Evolutionary conservation across 2,888 invertebrate genomes (phyloP), one percentile per base, ranked within the genome.

Genomic region (Nomada hirtipes): DNA sequence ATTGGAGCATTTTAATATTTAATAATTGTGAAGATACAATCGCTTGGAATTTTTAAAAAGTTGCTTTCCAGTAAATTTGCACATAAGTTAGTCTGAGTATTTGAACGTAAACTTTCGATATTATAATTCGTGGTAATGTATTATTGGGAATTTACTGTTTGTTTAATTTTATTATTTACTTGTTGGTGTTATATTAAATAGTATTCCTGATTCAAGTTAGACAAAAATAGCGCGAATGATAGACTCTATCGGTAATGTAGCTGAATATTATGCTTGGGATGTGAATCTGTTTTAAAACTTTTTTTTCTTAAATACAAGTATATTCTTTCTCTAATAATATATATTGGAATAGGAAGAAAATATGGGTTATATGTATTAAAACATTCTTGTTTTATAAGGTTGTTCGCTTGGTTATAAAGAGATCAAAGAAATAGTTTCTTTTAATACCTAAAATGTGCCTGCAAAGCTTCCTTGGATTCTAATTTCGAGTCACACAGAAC

Each of bases 401-500:
- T 44, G 29, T n/a, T 61, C 36, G 23, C 47, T 77, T 74, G 77
- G 70, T 85, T 83, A 81, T 74, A 57, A 64, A 55, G 59, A 74
- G 23, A 59, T 61, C 29, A 59, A 61, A 70, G 47, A 20, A 76
- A 67, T 53, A 60, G 29, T 59, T 72, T 65, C 57, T 60, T 57
- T 72, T 36, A 68, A 89, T 94, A 96, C 96, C 96, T 95, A 92
- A 96, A 96, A 93, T 96, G 96, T 85, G 95, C 94, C 91, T 95
- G 95, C 82, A 96, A 93, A 70, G 94, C 95, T 91, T 95, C 95
- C 91, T 95, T 96, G 83, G 94, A 94, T 72, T 94, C 94, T 86
- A 96, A 94, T 82, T 93, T 93, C 77, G 95, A 94, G 87, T 95
- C 94, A 90, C 96, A 96, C 88, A 96, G 94, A 84, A 96, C 94